Conservation (phyloP, 2,797 vertebrate genomes). For the Meda fulgida region DNA sequence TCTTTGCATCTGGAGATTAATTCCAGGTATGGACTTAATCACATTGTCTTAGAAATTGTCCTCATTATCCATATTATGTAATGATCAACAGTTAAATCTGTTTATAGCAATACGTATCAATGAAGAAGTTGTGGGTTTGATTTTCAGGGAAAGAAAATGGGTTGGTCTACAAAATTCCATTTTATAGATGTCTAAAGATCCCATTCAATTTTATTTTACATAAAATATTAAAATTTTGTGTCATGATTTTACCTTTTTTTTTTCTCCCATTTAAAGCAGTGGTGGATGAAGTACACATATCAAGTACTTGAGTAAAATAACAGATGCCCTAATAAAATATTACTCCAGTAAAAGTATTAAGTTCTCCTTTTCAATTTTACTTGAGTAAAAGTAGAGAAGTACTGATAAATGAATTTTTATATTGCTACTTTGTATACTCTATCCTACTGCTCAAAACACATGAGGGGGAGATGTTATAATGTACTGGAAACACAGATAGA, state of each 20-base stretch:
- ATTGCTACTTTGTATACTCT: not conserved
- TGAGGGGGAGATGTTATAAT: not conserved
- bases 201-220: not conserved
- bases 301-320: not conserved
- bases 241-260: not conserved
- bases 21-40: not conserved
- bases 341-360: not conserved
- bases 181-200: not conserved
- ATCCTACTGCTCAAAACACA: not conserved
- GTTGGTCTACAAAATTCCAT: not conserved
- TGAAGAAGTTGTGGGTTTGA: not conserved
- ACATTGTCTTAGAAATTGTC: not conserved
- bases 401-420: not conserved
- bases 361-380: not conserved
- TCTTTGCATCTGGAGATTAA: slow-evolving; percentile 52
- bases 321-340: not conserved
- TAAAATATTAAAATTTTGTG: not conserved
- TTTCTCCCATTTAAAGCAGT: not conserved
- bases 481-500: no score
- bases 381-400: not conserved
- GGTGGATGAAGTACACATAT: not conserved
- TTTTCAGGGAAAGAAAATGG: not conserved
- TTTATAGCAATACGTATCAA: not conserved
- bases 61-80: not conserved
- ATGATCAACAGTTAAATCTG: not conserved